These are phyloP conservation scores for Rhynchophorus ferrugineus DNA, from an alignment of 1,140 invertebrate genomes.

Conservation along the genomic window DNA sequence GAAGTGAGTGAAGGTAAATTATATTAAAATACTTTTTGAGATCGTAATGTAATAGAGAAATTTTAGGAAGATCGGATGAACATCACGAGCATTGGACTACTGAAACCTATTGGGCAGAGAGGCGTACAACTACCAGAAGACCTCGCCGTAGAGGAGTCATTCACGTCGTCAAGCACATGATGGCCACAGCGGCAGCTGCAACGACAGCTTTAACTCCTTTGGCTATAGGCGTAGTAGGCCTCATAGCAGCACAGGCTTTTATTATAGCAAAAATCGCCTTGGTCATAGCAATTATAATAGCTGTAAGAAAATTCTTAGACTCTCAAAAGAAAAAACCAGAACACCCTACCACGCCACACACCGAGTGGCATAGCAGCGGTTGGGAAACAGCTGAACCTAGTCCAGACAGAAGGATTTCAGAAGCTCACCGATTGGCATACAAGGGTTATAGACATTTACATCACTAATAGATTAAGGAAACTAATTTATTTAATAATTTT, in stretches of 20 bases:
- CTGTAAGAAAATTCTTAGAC: constrained; percentile 66
- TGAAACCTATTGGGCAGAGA: background rate
- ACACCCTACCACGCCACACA: constrained; percentile 53
- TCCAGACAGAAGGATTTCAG: constrained; percentile 45
- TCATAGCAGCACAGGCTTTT: constrained; percentile 67
- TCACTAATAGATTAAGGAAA: background rate
- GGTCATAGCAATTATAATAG: constrained; percentile 66
- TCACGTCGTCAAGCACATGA: constrained; percentile 65
- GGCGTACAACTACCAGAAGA: constrained; percentile 19
- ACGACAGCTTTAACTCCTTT: constrained; percentile 64
- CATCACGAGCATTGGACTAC: too few species aligned
- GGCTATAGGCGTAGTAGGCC: constrained; percentile 63
- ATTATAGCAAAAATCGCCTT: constrained; percentile 72
- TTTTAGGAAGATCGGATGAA: constrained; percentile 37
- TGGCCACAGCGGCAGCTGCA: constrained; percentile 67
- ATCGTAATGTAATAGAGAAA: constrained; percentile 9
- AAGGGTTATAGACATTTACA: constrained; percentile 44
- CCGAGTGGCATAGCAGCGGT: constrained; percentile 45
- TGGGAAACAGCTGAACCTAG: constrained; percentile 43
- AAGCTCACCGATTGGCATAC: constrained; percentile 62
- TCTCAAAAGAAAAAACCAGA: constrained; percentile 56
- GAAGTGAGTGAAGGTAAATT: constrained; percentile 62
- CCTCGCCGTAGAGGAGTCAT: constrained; percentile 8
- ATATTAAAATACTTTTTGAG: constrained; percentile 3
- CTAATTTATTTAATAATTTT: constrained; percentile 1